phyloP scores from a whole-genome alignment of 2,113 vertebrate species.

The Tichodroma muraria region DNA sequence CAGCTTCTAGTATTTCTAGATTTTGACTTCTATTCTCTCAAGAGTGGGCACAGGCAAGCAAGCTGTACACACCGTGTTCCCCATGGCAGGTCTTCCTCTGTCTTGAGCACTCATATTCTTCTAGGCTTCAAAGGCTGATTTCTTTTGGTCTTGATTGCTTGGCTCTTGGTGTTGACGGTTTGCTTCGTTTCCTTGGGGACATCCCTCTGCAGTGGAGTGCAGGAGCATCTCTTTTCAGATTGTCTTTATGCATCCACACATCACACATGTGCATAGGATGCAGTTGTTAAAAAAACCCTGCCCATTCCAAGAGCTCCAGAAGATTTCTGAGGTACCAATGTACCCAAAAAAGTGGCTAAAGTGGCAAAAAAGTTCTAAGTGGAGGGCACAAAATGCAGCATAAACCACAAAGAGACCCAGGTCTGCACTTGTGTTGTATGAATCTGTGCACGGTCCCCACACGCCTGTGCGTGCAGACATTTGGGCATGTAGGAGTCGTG shows the following conservation, averaged over 20 bases:
- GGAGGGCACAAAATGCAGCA: not conserved
- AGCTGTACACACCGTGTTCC: not conserved
- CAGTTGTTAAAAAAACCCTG: not conserved
- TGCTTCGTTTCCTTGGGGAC: not conserved
- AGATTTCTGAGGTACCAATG: not conserved
- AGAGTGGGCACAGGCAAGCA: not conserved
- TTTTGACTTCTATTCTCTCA: not conserved
- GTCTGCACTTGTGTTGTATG: not conserved
- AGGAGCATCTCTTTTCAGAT: not conserved
- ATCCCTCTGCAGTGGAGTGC: not conserved
- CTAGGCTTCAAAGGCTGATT: not conserved
- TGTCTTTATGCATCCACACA: not conserved
- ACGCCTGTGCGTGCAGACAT: not conserved
- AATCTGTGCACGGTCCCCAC: accelerated
- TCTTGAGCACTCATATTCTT: not conserved
- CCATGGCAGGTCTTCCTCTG: not conserved
- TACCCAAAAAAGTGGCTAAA: not conserved
- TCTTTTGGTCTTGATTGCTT: not conserved
- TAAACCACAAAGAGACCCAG: not conserved
- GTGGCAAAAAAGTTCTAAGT: not conserved
- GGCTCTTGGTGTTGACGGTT: not conserved
- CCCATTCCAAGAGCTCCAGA: not conserved
- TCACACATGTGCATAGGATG: not conserved
- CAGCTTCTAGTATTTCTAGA: not conserved
- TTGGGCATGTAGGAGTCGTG: accelerated